These are phyloP conservation scores for Metellina segmentata DNA, from an alignment of 2,888 invertebrate genomes.

Conservation along the genomic window DNA sequence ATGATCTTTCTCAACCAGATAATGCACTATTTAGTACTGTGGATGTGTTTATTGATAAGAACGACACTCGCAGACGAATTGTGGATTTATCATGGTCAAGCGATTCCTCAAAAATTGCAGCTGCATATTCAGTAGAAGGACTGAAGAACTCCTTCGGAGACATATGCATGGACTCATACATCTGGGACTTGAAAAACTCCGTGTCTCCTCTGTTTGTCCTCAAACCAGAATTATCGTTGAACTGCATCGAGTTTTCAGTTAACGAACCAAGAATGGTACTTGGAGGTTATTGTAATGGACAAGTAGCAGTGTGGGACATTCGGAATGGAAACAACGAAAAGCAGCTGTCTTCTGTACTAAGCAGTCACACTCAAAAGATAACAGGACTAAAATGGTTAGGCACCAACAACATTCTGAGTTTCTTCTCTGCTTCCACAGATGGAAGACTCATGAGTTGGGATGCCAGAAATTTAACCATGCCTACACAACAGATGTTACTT, in stretches of 20 bases:
- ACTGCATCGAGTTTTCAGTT: conserved; percentile 92
- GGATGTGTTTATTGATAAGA: conserved; percentile 80
- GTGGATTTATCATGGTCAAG: conserved; percentile 93
- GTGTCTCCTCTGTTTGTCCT: conserved; percentile 90
- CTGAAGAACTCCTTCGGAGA: conserved; percentile 86
- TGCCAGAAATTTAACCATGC: conserved; percentile 87
- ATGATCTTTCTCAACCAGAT: conserved; percentile 84
- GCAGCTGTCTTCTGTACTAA: conserved; percentile 89
- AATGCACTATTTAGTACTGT: conserved; percentile 7
- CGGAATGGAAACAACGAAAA: conserved; percentile 89
- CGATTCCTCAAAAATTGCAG: conserved; percentile 89
- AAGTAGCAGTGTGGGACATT: conserved; percentile 89
- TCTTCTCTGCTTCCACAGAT: conserved; percentile 95
- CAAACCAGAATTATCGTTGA: conserved; percentile 88
- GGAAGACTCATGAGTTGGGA: conserved; percentile 94
- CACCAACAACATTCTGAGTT: conserved; percentile 95
- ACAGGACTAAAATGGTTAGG: conserved; percentile 94
- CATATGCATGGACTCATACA: conserved; percentile 88
- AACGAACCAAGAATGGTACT: conserved; percentile 85
- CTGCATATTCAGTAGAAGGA: conserved; percentile 91
- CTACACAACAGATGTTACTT: conserved; percentile 87
- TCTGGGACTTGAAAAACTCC: conserved; percentile 96
- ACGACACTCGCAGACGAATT: conserved; percentile 80
- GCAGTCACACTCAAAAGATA: conserved; percentile 93
- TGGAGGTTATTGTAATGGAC: conserved; percentile 83